Conservation (phyloP, 2,113 vertebrate genomes). For the Peromyscus polionotus region DNA sequence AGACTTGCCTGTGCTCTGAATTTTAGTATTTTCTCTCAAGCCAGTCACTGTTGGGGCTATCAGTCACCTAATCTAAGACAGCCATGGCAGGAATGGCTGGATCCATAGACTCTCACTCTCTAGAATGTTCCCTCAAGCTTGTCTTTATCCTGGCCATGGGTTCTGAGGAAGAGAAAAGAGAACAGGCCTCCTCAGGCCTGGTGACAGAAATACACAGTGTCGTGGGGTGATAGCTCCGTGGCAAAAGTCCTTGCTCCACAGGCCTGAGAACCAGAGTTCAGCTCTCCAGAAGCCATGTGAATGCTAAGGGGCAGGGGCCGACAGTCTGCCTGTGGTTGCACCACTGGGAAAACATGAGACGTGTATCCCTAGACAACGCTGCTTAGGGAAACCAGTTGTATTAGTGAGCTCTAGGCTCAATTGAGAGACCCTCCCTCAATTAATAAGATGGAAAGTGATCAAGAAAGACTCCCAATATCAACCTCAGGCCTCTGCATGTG, state of each 20-base stretch:
- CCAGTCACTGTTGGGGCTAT: accelerated
- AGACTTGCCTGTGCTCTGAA: not conserved
- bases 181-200: not conserved
- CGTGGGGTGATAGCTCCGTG: not conserved
- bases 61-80: not conserved
- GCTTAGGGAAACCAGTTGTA: not conserved
- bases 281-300: not conserved
- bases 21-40: not conserved
- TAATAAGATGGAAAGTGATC: not conserved
- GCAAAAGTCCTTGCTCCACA: not conserved
- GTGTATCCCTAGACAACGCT: not conserved
- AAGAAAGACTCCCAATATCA: not conserved
- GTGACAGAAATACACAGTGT: not conserved
- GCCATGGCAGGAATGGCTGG: not conserved
- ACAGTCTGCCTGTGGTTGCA: not conserved
- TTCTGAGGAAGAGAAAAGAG: not conserved
- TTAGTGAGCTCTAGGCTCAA: not conserved
- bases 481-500: too few relatives aligned
- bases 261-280: not conserved
- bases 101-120: not conserved
- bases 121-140: not conserved
- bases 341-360: not conserved
- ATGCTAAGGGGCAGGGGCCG: too few relatives aligned
- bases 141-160: accelerated
- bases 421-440: not conserved